phyloP scores from a whole-genome alignment of 2,797 vertebrate species.

The Peromyscus nudipes region DNA sequence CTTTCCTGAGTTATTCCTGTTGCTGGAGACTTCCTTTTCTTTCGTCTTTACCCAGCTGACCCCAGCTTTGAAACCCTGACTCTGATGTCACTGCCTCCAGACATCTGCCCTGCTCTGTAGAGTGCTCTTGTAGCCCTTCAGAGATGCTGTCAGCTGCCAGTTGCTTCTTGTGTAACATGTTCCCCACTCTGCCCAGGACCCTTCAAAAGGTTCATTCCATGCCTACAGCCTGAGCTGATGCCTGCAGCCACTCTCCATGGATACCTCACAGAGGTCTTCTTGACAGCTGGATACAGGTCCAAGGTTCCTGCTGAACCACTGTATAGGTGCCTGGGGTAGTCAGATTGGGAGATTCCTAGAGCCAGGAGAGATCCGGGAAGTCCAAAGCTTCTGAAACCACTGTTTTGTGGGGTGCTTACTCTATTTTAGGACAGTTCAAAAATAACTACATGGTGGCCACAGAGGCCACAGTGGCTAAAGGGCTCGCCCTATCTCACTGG shows the following conservation, averaged over 20 bases:
- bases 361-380: not conserved
- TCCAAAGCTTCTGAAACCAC: not conserved
- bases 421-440: slow-evolving; percentile 71
- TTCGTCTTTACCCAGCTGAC: not conserved
- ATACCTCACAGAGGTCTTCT: not conserved
- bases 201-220: not conserved
- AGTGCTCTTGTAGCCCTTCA: not conserved
- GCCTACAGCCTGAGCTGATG: rapidly evolving
- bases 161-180: not conserved
- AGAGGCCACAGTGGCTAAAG: not conserved
- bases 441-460: slow-evolving; percentile 65
- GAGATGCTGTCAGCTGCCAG: not conserved
- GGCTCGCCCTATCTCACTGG: not conserved
- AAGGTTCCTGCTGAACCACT: not conserved
- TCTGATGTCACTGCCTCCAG: not conserved
- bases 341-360: not conserved
- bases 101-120: not conserved
- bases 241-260: not conserved
- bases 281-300: not conserved
- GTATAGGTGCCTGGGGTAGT: not conserved
- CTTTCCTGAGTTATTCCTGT: not conserved
- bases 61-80: not conserved
- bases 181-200: not conserved
- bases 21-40: not conserved
- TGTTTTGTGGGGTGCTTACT: not conserved